phyloP scores from a whole-genome alignment of 2,113 vertebrate genomes.

The Salvelinus sp. region DNA sequence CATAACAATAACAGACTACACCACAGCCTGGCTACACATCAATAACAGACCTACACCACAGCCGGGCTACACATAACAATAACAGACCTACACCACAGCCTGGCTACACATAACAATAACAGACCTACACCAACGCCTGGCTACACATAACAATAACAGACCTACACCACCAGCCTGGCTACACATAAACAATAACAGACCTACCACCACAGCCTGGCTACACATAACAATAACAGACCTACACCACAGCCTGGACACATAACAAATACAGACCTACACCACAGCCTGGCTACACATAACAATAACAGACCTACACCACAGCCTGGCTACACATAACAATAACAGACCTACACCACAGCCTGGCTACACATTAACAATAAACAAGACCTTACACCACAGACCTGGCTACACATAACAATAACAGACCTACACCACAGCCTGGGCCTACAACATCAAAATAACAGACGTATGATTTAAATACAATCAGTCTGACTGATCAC shows the following conservation, averaged over 20 bases:
- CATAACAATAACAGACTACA: no score
- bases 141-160: no score
- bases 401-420: slow-evolving; percentile 31
- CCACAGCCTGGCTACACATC: no score
- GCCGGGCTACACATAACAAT: no score
- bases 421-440: slow-evolving; percentile 13
- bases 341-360: slow-evolving; percentile 11
- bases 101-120: no score
- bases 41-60: no score
- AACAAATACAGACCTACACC: neutral
- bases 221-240: slow-evolving; percentile 17
- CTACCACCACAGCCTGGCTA: slow-evolving; percentile 25
- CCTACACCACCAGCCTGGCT: no score
- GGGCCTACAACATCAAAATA: slow-evolving; percentile 35
- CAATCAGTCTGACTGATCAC: slow-evolving; percentile 13
- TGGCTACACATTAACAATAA: slow-evolving; percentile 27
- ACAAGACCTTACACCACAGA: neutral
- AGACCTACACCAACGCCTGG: no score
- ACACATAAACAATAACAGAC: neutral
- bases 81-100: no score
- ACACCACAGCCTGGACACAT: slow-evolving; percentile 34
- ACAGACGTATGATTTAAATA: slow-evolving; percentile 24
- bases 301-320: neutral
- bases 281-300: slow-evolving; percentile 37
- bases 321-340: slow-evolving; percentile 33